phyloP scores from a whole-genome alignment of 2,888 invertebrate genomes.

The Spodoptera exigua region DNA sequence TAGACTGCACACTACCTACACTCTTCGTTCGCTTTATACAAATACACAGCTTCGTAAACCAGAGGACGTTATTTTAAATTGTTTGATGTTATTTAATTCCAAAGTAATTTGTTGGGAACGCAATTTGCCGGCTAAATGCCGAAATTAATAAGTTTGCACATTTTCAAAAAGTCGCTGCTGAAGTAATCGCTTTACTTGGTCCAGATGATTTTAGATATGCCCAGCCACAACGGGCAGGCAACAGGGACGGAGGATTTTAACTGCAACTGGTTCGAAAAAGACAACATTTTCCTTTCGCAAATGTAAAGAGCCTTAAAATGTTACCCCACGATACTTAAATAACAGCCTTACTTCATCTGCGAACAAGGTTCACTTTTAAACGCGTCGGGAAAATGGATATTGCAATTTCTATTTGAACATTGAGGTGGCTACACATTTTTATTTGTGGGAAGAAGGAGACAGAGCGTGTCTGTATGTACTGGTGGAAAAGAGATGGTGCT shows the following conservation, averaged over 20 bases:
- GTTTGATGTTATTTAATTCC: conserved; percentile 49
- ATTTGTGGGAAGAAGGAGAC: conserved; percentile 83
- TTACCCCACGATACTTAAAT: conserved; percentile 48
- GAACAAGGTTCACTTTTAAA: conserved; percentile 69
- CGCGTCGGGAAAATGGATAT: conserved; percentile 73
- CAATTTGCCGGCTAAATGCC: conserved; percentile 71
- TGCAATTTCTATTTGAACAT: conserved; percentile 85
- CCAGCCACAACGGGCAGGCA: conserved; percentile 76
- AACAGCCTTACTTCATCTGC: conserved; percentile 56
- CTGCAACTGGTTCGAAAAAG: conserved; percentile 88
- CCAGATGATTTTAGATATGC: conserved; percentile 87
- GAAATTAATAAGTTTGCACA: conserved; percentile 82
- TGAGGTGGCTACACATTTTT: conserved; percentile 87
- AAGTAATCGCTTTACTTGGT: conserved; percentile 86
- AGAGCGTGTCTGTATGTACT: conserved; percentile 60
- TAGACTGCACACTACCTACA: conserved; percentile 25
- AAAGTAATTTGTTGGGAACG: conserved; percentile 62
- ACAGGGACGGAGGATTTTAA: conserved; percentile 86
- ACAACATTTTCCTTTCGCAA: conserved; percentile 81
- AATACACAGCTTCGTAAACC: conserved; percentile 24
- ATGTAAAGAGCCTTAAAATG: conserved; percentile 70
- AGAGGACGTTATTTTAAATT: conserved; percentile 30
- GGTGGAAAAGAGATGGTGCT: conserved; percentile 73
- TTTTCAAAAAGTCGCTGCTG: conserved; percentile 81
- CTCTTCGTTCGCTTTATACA: conserved; percentile 30